Base-by-base conservation (phyloP, 1,140 invertebrate genomes). In the Drosophila obscura region DNA sequence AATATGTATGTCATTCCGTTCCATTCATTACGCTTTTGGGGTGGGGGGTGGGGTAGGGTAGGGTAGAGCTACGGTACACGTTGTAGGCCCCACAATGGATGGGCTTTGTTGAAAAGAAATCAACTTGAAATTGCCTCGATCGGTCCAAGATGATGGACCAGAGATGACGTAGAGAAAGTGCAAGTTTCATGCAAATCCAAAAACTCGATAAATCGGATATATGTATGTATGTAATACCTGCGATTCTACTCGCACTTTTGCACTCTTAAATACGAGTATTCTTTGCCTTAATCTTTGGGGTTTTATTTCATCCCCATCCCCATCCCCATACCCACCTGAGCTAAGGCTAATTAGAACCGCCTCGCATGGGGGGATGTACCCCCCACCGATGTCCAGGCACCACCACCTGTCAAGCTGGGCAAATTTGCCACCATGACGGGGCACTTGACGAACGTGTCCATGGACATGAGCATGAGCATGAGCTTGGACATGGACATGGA, bases 1-100 rank as follows among this genome's bases (percentile, higher is more conserved):
- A 82, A 81, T 77, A 82, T 73, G 71, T 77, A 73, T 81, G 66
- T 62, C 65, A 77, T 62, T 62, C 53, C 67, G 55, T 71, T 69
- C 64, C 66, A 68, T 68, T 69, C 66, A 71, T 61, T 72, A 61
- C 67, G 55, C 56, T 22, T 48, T n/a, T n/a, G n/a, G n/a, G n/a
- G n/a, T n/a, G n/a, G n/a, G n/a, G n/a, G n/a, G n/a, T n/a, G n/a
- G n/a, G 7, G 26, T 7, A 28, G 26, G 1, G 5, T 28, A 28
- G 26, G 26, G 26, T 7, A 28, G 26, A 5, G 26, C 5, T 7
- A 41, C 48, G 62, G 50, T 22, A 39, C 15, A 5, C 7, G 4
- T 49, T 28, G n/a, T 44, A 74, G 62, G 28, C 44, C 15, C 61
- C 62, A 74, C 72, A 74, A 74, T 65, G 41, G 52, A 24, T 26